These are phyloP conservation scores for Drosophila antonietae DNA, from an alignment of 2,888 invertebrate genomes.

Conservation along the genomic window DNA sequence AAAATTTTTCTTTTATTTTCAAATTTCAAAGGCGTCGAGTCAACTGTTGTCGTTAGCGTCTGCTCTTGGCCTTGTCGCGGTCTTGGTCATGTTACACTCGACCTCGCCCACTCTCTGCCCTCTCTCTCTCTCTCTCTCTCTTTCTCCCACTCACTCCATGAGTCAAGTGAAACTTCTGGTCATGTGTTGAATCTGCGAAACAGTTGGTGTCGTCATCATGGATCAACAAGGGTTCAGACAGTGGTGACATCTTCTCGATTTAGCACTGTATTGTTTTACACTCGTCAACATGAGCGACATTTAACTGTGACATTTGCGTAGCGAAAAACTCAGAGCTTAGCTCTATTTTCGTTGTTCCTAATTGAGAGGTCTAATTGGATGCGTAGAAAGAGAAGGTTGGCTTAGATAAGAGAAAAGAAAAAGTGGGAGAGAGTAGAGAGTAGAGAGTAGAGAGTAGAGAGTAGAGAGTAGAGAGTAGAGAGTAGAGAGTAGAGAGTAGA, in stretches of 20 bases:
- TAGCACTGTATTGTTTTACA: slow-evolving; percentile 33
- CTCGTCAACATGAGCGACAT: slow-evolving; percentile 38
- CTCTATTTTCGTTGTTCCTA: slow-evolving; percentile 1
- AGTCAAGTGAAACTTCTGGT: slow-evolving; percentile 22
- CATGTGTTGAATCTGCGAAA: slow-evolving; percentile 47
- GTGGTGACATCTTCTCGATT: slow-evolving; percentile 8
- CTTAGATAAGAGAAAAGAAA: not conserved
- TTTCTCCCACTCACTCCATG: not conserved
- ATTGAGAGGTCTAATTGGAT: slow-evolving; percentile 19
- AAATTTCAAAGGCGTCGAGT: slow-evolving; percentile 47
- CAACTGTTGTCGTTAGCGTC: slow-evolving; percentile 41
- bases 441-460: not conserved
- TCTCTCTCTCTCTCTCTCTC: not conserved
- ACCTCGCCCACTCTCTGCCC: not conserved
- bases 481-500: too few species aligned
- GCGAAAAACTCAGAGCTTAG: slow-evolving; percentile 14
- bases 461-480: too few species aligned
- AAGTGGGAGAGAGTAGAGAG: not conserved
- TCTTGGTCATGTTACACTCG: slow-evolving; percentile 3
- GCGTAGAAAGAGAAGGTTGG: not conserved
- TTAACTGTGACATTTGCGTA: slow-evolving; percentile 35
- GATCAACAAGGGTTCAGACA: slow-evolving; percentile 38
- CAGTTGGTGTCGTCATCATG: slow-evolving; percentile 44
- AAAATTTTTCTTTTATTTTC: slow-evolving; percentile 60
- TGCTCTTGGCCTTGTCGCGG: slow-evolving; percentile 35